Base-by-base conservation (phyloP, 2,888 invertebrate genomes). In the Sipunculus nudus region DNA sequence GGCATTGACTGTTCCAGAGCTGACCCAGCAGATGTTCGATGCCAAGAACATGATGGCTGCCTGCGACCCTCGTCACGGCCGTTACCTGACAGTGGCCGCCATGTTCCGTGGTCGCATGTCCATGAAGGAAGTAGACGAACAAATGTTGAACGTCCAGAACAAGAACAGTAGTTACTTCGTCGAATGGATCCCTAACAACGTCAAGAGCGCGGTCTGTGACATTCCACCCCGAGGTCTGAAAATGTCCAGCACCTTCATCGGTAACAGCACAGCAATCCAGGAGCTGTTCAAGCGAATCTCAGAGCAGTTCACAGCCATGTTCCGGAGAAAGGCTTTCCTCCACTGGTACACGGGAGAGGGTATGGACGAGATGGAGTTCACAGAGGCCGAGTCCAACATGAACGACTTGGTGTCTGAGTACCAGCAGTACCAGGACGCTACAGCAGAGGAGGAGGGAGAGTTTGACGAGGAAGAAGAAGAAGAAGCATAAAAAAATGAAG, bases 271-370 rank as follows among this genome's bases (percentile, higher is more conserved):
- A 21, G 80, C 81, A 64, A 81, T 82, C 62, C 81, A 82, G 64
- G 64, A 79, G 61, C 65, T 79, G 48, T 79, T 78, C 73, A 79
- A 79, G 68, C 75, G 79, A 47, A 73, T 81, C 43, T 78, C 79
- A 1, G 82, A 82, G 67, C 81, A 82, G 72, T 82, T 82, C 73
- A 75, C 74, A 64, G 92, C 92, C 76, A 94, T 96, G 96, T 96
- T 95, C 88, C 89, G 94, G 72, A 90, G 96, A 75, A 96, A 94
- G 85, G 96, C 96, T 82, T 96, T 96, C 90, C 88, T 96, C 84
- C 95, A 96, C 88, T 96, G 96, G 95, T 96, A 95, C 87, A 95
- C 94, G 23, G 95, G 95, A 57, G 95, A 96, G 85, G 96, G 96
- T 65, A 96, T 96, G 96, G 95, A 96, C 85, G 94, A 95, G 86